Percentiles rank a stretch among this genome's conserved stretches.
Evolutionary conservation across 2,888 invertebrate species (phyloP).

Genomic region (Drosophila quasianomalipes): DNA sequence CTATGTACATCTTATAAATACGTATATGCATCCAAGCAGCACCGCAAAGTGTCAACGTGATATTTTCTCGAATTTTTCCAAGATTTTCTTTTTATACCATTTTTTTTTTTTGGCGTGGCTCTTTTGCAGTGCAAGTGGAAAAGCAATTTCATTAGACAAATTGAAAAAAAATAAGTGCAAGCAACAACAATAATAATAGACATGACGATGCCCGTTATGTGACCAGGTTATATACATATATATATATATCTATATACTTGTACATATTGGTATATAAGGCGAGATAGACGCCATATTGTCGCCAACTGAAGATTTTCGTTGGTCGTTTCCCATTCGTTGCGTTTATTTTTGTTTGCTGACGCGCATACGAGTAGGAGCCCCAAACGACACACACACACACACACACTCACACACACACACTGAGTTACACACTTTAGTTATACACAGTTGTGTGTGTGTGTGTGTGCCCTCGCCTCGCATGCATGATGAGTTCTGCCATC

Average conservation of each 20-base stretch:
- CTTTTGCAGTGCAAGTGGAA: constrained; percentile 66
- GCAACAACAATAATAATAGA: constrained; percentile 51
- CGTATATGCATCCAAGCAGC: constrained; percentile 32
- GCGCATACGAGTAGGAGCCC: constrained; percentile 64
- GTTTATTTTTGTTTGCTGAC: constrained; percentile 62
- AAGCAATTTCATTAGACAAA: constrained; percentile 84
- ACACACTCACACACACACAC: constrained; percentile 1
- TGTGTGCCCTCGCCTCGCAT: constrained; percentile 31
- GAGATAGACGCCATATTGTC: constrained; percentile 75
- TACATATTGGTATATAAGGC: constrained; percentile 36
- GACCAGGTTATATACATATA: constrained; percentile 11
- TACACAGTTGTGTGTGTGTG: constrained; percentile 9
- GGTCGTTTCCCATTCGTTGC: constrained; percentile 71
- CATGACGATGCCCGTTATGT: constrained; percentile 43
- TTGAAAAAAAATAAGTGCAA: constrained; percentile 82
- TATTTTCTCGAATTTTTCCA: constrained; percentile 78
- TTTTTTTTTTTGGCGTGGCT: constrained; percentile 19
- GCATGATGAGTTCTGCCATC: constrained; percentile 48
- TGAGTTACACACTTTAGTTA: constrained; percentile 22
- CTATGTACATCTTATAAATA: constrained; percentile 25
- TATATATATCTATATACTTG: constrained; percentile 7
- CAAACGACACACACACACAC: background rate
- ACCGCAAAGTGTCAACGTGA: constrained; percentile 76
- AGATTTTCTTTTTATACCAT: constrained; percentile 57
- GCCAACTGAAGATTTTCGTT: constrained; percentile 55